Evolutionary conservation across 2,113 vertebrate species (phyloP).

Genomic region (Daphoenositta chrysoptera): DNA sequence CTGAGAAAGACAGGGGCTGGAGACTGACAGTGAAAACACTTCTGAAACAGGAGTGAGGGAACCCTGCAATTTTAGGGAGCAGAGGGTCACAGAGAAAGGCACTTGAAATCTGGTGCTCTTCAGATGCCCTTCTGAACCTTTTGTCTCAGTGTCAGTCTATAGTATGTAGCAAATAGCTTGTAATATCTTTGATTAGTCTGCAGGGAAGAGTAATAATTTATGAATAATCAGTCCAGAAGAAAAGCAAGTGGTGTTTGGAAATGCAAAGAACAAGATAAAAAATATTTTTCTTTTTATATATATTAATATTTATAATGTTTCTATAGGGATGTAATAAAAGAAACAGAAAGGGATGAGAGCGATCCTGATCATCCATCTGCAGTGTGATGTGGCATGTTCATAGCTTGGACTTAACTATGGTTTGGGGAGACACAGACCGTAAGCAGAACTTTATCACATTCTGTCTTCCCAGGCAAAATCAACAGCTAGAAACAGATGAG

Average conservation of each 20-base stretch:
- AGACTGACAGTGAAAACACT: neutral
- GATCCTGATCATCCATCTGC: neutral
- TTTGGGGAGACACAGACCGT: neutral
- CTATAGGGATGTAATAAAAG: neutral
- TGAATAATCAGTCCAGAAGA: neutral
- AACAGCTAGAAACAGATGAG: neutral
- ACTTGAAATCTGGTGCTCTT: neutral
- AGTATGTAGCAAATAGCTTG: neutral
- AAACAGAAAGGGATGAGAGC: neutral
- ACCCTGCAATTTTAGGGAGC: neutral
- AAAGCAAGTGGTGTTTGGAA: neutral
- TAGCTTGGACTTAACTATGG: neutral
- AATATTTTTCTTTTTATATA: neutral
- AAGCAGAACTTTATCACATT: neutral
- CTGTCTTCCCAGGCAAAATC: neutral
- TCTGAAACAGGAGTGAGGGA: neutral
- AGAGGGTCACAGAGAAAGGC: neutral
- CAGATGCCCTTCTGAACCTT: neutral
- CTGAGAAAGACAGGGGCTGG: neutral
- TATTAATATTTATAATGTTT: neutral
- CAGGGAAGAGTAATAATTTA: neutral
- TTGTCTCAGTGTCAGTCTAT: neutral
- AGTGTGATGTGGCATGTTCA: neutral
- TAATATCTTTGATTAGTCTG: neutral
- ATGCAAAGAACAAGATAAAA: neutral